A percentile compares a stretch with the other conserved stretches of the same genome.
phyloP scores from a whole-genome alignment of 2,888 invertebrate genomes.

The Hypomecis punctinalis region DNA sequence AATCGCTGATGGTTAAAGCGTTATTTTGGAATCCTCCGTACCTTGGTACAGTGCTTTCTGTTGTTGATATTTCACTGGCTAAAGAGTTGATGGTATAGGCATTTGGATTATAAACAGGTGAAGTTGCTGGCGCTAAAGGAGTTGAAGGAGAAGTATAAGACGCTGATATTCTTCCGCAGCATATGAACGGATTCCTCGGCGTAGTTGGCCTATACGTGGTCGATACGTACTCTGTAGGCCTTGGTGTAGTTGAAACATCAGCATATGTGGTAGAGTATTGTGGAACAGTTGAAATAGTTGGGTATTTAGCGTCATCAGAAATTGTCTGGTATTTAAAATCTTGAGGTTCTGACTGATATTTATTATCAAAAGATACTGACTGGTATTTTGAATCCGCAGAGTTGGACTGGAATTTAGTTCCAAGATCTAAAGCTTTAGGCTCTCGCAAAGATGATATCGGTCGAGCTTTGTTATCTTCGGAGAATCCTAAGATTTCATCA shows the following conservation, averaged over 20 bases:
- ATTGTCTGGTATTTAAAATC: slow-evolving; percentile 34
- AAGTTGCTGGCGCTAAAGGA: slow-evolving; percentile 55
- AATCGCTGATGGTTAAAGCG: slow-evolving; percentile 58
- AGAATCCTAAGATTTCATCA: slow-evolving; percentile 91
- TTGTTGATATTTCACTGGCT: slow-evolving; percentile 60
- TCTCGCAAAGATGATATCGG: slow-evolving; percentile 62
- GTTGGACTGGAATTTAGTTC: slow-evolving; percentile 19
- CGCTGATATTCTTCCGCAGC: slow-evolving; percentile 77
- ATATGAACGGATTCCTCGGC: slow-evolving; percentile 68
- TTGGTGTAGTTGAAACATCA: slow-evolving; percentile 51
- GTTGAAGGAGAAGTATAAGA: slow-evolving; percentile 75
- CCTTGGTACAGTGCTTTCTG: slow-evolving; percentile 62
- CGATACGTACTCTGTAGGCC: slow-evolving; percentile 56
- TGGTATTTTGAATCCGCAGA: slow-evolving; percentile 25
- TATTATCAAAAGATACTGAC: slow-evolving; percentile 32
- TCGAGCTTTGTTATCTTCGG: slow-evolving; percentile 85
- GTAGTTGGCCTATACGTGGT: slow-evolving; percentile 60
- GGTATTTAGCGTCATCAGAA: slow-evolving; percentile 15
- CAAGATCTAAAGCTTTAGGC: slow-evolving; percentile 73
- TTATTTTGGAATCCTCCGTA: slow-evolving; percentile 80
- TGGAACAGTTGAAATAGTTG: slow-evolving; percentile 16
- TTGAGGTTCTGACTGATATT: slow-evolving; percentile 31
- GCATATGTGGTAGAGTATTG: slow-evolving; percentile 41
- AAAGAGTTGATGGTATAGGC: slow-evolving; percentile 61
- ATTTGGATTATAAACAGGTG: slow-evolving; percentile 74